Evolutionary conservation across 2,888 invertebrate genomes (phyloP).

Genomic region (Andrena bucephala): DNA sequence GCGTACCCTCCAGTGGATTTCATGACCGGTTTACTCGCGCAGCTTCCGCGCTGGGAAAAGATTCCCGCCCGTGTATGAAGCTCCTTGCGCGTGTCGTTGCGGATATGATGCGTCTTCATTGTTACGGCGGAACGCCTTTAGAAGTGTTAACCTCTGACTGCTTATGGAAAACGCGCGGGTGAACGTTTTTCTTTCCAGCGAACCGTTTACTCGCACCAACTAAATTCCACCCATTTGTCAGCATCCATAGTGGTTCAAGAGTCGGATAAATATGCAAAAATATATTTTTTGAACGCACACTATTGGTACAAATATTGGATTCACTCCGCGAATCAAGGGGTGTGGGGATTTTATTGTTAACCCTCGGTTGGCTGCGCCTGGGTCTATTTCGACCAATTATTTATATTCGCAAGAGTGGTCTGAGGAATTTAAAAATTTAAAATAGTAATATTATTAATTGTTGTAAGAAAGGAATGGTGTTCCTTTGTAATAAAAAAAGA

Average conservation of each 20-base stretch:
- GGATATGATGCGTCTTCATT: constrained; percentile 42
- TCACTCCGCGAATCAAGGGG: no score
- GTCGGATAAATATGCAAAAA: no score
- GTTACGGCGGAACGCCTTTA: constrained; percentile 3
- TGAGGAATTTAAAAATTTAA: no score
- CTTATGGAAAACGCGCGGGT: neutral
- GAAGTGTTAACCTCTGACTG: constrained; percentile 9
- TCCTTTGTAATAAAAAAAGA: no score
- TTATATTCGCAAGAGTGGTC: no score
- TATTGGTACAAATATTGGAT: no score
- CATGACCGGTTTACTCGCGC: constrained; percentile 47
- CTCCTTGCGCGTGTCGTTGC: constrained; percentile 6
- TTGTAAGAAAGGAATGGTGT: no score
- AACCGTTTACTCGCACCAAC: neutral
- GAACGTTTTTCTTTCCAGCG: neutral
- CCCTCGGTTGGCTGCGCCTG: no score
- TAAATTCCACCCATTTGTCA: neutral
- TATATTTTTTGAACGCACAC: no score
- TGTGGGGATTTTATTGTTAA: no score
- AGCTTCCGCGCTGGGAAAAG: constrained; percentile 21
- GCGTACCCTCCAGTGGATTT: constrained; percentile 41
- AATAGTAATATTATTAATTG: no score
- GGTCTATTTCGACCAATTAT: no score
- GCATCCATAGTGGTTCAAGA: neutral
- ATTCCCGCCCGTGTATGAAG: constrained; percentile 15